Base-by-base conservation (phyloP, 2,888 invertebrate genomes). In the Drosophila subquinaria region DNA sequence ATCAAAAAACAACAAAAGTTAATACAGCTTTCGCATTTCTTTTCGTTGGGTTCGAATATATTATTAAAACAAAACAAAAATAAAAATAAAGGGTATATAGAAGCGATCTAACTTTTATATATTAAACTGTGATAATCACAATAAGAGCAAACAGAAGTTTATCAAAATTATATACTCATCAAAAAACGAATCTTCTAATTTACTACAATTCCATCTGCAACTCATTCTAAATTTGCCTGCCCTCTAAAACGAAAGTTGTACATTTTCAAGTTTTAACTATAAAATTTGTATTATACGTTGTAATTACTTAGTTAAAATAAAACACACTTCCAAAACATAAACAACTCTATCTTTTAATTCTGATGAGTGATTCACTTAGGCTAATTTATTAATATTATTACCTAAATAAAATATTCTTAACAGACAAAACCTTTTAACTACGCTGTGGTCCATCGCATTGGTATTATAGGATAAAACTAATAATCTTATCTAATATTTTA, bases 111-210 rank as follows among this genome's bases (percentile, higher is more conserved):
- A 81, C 83, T 82, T 89, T 79, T 89, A 83, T 86, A 91, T 82
- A 90, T 87, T 85, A 82, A 89, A 90, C 91, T 91, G 91, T 91
- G 91, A 91, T 91, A 91, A 91, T 86, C 88, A 78, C 79, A 88
- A 59, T 81, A 82, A 86, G 70, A 77, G 63, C 74, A 79, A 40
- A 65, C 57, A 42, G 50, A 45, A 65, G 27, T 43, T 48, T n/a
- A 55, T 42, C 36, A 50, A 55, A 27, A 53, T 59, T 43, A 4
- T 8, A 52, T 36, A n/a, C 20, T n/a, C 43, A 30, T 40, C 38
- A 33, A 10, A 60, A 63, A n/a, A 38, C 35, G 11, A 57, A 45
- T 23, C 15, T 36, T 42, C 42, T 33, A 35, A 48, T 43, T 15
- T 42, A 27, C 38, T 65, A 33, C 17, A 13, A 40, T 15, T 27